Evolutionary conservation across 2,797 vertebrate species (phyloP), one percentile per base, ranked within the genome.

Genomic region (Rhinichthys osculus): DNA sequence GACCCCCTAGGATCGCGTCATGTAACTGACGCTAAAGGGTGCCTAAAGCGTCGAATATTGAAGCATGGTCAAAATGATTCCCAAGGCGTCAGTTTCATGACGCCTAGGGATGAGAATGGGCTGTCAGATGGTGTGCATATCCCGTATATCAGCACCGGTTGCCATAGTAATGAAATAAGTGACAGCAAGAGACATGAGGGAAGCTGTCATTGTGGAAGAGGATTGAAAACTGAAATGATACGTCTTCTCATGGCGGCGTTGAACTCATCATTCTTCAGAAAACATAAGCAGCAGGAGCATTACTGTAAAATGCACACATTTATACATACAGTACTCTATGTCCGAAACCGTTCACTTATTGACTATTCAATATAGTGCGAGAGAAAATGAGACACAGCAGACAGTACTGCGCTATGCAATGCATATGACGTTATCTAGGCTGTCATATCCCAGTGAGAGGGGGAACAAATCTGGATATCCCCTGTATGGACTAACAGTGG

Each of bases 81-180:
- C 27, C 27, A 27, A 27, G 27, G 27, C 27, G 27, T 27, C 27
- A 27, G 27, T 27, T 27, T 27, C 27, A 27, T 27, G 27, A 27
- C 27, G 27, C 27, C 27, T 27, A 27, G 27, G 27, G 27, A 27
- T 27, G 27, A 27, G 27, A 27, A 27, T 27, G 27, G 27, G 27
- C 27, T 27, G 27, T 27, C 27, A 27, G 30, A 69, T 19, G 13
- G 21, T n/a, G 7, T 69, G 4, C 30, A 33, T n/a, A 52, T 81
- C 27, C 19, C 0, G 5, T 69, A 33, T n/a, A 69, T 69, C 64
- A 81, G 19, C 10, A 81, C 30, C 1, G 7, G 78, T 81, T 52
- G 62, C 78, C 64, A 81, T 81, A 50, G 78, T 52, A 52, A 81
- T 69, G 3, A 50, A 14, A 80, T 47, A 67, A 67, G 30, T 35